phyloP scores from a whole-genome alignment of 1,140 invertebrate species.

The Ganaspis sp. region DNA sequence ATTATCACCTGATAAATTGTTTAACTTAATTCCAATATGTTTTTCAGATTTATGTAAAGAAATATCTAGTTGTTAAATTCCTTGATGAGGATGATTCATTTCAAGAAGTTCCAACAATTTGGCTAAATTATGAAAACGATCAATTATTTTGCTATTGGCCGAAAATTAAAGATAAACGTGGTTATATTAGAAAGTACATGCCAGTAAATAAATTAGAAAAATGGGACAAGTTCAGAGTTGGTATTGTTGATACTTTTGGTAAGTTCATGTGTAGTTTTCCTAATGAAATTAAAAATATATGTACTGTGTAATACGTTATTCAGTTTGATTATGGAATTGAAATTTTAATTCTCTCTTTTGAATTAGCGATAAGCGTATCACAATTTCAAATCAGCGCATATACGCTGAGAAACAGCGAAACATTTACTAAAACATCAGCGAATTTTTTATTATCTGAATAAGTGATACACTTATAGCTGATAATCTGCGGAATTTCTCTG shows the following conservation, averaged over 20 bases:
- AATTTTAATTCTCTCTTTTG: too few relatives aligned
- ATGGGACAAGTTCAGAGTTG: background rate
- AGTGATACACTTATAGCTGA: too few relatives aligned
- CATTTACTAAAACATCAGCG: too few relatives aligned
- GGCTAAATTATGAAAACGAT: background rate
- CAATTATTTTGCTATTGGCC: background rate
- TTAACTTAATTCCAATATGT: background rate
- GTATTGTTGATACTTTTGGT: background rate
- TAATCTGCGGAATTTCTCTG: too few relatives aligned
- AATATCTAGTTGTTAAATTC: background rate
- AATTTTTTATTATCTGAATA: too few relatives aligned
- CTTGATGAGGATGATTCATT: background rate
- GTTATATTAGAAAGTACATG: background rate
- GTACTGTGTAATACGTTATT: too few relatives aligned
- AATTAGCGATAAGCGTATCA: too few relatives aligned
- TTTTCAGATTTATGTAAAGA: background rate
- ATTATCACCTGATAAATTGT: too few relatives aligned
- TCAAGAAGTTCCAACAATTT: background rate
- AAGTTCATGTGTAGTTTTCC: background rate
- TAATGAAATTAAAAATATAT: too few relatives aligned
- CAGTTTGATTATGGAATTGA: too few relatives aligned
- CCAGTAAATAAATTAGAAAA: background rate
- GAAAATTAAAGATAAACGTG: background rate
- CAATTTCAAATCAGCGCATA: too few relatives aligned
- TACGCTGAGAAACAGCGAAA: too few relatives aligned